Evolutionary conservation across 1,140 invertebrate genomes (phyloP), one percentile per base, ranked within the genome.

Genomic region (Ceratina calcarata): DNA sequence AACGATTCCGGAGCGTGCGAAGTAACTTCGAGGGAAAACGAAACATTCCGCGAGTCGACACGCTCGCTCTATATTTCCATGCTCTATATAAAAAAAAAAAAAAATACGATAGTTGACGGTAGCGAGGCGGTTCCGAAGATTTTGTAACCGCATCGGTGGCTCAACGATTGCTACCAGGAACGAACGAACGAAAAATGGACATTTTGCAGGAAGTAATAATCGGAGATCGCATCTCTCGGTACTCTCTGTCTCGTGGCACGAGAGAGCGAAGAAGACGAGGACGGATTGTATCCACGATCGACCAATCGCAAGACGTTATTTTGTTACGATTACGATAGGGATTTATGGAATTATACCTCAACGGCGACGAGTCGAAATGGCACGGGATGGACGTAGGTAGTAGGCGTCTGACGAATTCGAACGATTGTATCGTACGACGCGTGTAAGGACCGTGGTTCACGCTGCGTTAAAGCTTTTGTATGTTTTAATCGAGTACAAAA

Each of bases 401-500:
- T 45, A 45, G 37, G 37, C 37, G 37, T 10, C 37, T 45, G 37
- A 2, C 10, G 7, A 20, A n/a, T 4, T 10, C 24, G 53, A 55
- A 22, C 27, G 20, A 45, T 71, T 24, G 18, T 49, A 8, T 62
- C 27, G 37, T 51, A 27, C 60, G 60, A 65, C 27, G 37, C 13
- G 16, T 55, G 18, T 45, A 10, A 45, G 37, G 37, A 10, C 37
- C 37, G 37, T 45, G 37, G 37, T 45, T 45, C 37, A 45, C 37
- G 37, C 37, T 45, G 37, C 37, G 37, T 45, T 45, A 45, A 45
- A 45, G 87, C 84, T 89, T 88, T 86, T 86, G 37, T 86, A 88
- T 78, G 58, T 45, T 80, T 89, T 82, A 83, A 62, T 32, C 78
- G 60, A 89, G 86, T 89, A 88, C 87, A 89, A 89, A 89, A 88